Evolutionary conservation across 92 coral and sea anemone genomes (phyloP).

Genomic region (Desmophyllum pertusum): DNA sequence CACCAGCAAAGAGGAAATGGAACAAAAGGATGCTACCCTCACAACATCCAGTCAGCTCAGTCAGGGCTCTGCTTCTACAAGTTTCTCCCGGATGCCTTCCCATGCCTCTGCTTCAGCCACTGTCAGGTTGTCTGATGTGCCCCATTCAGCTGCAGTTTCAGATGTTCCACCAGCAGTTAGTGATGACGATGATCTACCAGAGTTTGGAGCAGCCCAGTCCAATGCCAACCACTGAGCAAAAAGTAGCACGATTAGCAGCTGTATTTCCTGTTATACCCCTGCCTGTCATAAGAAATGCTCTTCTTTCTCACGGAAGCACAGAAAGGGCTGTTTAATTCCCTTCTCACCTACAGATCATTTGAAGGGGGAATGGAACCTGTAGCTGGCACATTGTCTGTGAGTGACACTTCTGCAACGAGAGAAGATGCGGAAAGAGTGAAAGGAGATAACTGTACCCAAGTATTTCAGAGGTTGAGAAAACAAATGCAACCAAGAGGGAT

Average conservation of each 20-base stretch:
- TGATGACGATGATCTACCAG: background rate
- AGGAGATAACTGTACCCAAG: background rate
- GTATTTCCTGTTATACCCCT: background rate
- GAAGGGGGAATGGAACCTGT: background rate
- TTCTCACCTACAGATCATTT: background rate
- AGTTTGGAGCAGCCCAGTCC: background rate
- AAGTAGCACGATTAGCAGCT: background rate
- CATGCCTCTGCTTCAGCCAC: too few relatives aligned
- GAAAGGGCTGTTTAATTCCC: background rate
- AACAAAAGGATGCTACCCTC: too few relatives aligned
- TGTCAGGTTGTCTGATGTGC: too few relatives aligned
- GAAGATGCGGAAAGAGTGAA: background rate
- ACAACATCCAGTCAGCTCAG: too few relatives aligned
- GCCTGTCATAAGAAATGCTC: background rate
- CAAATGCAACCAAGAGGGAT: slow-evolving; percentile 25
- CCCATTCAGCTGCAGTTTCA: too few relatives aligned
- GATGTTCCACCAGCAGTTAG: background rate
- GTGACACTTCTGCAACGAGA: background rate
- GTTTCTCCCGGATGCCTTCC: too few relatives aligned
- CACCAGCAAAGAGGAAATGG: too few relatives aligned
- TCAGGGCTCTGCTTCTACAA: too few relatives aligned
- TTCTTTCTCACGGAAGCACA: background rate
- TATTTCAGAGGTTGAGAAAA: slow-evolving; percentile 10
- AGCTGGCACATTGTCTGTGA: background rate
- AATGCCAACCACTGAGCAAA: background rate